Evolutionary conservation across 2,888 invertebrate species (phyloP), one percentile per base, ranked within the genome.

Genomic region (Idaea dimidiata): DNA sequence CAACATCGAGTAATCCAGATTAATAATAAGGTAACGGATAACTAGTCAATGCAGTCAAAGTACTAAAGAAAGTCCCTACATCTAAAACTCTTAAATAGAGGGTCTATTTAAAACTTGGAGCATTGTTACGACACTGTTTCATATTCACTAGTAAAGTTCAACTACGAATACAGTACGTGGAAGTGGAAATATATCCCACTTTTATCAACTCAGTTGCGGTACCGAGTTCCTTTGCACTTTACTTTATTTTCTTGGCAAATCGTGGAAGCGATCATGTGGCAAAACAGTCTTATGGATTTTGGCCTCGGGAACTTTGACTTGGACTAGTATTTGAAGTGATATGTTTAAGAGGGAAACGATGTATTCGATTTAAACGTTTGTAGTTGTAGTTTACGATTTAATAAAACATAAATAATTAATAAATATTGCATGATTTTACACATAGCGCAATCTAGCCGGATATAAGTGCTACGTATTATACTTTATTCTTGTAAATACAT

Each of bases 211-310:
- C 76, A 72, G 80, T 82, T 82, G 86, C 77, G 83, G 87, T 83
- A 71, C 76, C 78, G 82, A 85, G 86, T 87, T 86, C 83, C 73
- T 79, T 77, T 83, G 84, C 77, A 77, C 43, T 43, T 14, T 80
- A 85, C 87, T 88, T 84, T 88, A 89, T 89, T 89, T 89, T 89
- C 89, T 89, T 89, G 89, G 86, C 87, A 88, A 88, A 90, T 89
- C 88, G 88, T 86, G 82, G 83, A 89, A 88, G 86, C 89, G 89
- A 90, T 91, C 91, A 90, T 89, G 91, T 91, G 89, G 90, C 88
- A 89, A 90, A 89, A 90, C 83, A 89, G 83, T 86, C 88, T 89
- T 89, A 90, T 89, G 84, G 88, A 89, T 91, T 24, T 90, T 88
- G 81, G 88, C 91, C 89, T 81, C 77, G 72, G 85, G 89, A 83